A percentile compares a stretch with the other conserved stretches of the same genome.
These are phyloP conservation scores for Haliclystus octoradiatus DNA, from an alignment of 30 jellyfish, hydroid and myxozoan species.

Conservation along the genomic window DNA sequence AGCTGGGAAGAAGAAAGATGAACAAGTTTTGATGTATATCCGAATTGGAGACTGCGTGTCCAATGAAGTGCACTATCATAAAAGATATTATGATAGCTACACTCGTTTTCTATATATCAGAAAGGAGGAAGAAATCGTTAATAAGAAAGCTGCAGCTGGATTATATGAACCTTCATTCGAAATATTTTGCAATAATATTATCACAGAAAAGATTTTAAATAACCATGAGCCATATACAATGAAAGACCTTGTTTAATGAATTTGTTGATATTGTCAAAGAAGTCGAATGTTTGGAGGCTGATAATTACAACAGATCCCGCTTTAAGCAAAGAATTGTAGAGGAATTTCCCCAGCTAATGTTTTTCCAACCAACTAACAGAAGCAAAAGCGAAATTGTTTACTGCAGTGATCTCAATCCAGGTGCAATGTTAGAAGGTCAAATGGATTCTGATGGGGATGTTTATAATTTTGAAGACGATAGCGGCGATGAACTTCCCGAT, in stretches of 20 bases:
- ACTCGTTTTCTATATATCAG: constrained; percentile 11
- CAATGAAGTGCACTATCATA: constrained; percentile 20
- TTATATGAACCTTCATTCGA: constrained; percentile 14
- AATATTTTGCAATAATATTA: constrained; percentile 9
- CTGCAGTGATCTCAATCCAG: no score
- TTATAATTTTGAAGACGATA: no score
- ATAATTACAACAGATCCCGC: constrained; percentile 5
- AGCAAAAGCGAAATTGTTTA: constrained; percentile 14
- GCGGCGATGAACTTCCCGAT: constrained; percentile 2
- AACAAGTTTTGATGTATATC: constrained; percentile 11
- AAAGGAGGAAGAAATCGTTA: background rate
- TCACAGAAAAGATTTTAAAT: constrained; percentile 3
- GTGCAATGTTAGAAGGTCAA: no score
- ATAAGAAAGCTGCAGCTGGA: background rate
- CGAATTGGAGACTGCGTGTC: constrained; percentile 32
- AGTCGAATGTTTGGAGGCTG: constrained; percentile 12
- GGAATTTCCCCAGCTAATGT: constrained; percentile 20
- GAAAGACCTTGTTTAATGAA: background rate
- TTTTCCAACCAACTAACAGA: constrained; percentile 12
- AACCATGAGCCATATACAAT: background rate
- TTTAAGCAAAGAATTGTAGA: constrained; percentile 10
- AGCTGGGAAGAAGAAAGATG: constrained; percentile 17
- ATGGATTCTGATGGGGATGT: no score
- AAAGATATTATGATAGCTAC: constrained; percentile 14
- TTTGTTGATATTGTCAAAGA: constrained; percentile 21